Base-by-base conservation (phyloP, 2,888 invertebrate genomes). In the Piscicola geometra region DNA sequence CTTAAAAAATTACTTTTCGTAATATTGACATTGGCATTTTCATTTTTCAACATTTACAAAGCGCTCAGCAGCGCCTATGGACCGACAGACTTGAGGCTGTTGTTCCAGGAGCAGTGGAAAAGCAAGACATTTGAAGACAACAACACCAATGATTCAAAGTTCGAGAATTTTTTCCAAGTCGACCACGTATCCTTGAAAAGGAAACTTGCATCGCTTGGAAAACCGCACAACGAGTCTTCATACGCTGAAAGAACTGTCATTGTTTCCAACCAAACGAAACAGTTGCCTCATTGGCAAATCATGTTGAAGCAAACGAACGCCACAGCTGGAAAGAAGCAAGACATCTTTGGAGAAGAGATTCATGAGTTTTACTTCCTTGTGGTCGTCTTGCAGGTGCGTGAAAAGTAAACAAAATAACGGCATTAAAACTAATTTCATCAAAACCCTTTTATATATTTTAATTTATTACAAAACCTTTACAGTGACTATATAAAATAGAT, bases 331-430 rank as follows among this genome's bases (percentile, higher is more conserved):
- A 25, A 32, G 25, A n/a, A 64, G 28, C 33, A 73, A 33, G 70
- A 70, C n/a, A 21, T 15, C 5, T 47, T 67, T 32, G 67, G 67
- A 15, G 67, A 67, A 9, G 35, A 32, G 2, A 67, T 35, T 33
- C 30, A 67, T 28, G 67, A 67, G 21, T 9, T 18, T 5, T 73
- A 30, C 32, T 73, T 60, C n/a, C 73, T 73, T 28, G 73, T 73
- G 21, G 60, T 52, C n/a, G 73, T 73, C 5, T 36, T 73, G 56
- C 73, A 73, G 41, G 73, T 73, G 60, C 3, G 60, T 56, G 41
- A 5, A n/a, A n/a, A 41, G 41, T 41, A 41, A 41, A 41, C 41
- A 41, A n/a, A n/a, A n/a, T n/a, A n/a, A n/a, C n/a, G n/a, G n/a
- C n/a, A n/a, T n/a, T n/a, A n/a, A n/a, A n/a, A n/a, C n/a, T n/a